Evolutionary conservation across 2,113 vertebrate species (phyloP).

Genomic region (Centropus unirufus): DNA sequence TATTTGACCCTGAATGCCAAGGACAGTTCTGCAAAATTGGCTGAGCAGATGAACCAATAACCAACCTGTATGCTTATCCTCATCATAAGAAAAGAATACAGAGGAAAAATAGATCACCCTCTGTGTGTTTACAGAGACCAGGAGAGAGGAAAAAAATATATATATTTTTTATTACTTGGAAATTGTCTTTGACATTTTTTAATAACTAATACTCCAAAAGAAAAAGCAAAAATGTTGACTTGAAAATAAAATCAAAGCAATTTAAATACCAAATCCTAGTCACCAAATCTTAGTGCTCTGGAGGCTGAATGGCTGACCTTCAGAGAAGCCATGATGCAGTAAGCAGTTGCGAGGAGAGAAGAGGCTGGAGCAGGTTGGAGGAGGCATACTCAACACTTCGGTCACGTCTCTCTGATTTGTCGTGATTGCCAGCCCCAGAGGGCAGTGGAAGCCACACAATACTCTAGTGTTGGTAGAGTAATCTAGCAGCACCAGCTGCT

Average conservation of each 20-base stretch:
- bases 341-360: neutral
- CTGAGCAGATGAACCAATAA: conserved; percentile 41
- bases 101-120: neutral
- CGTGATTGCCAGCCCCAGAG: neutral
- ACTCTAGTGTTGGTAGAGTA: too few relatives aligned
- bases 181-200: neutral
- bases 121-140: neutral
- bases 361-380: neutral
- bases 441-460: neutral
- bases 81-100: neutral
- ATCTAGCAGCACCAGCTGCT: neutral
- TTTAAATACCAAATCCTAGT: neutral
- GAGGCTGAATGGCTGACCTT: neutral
- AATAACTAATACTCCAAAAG: neutral
- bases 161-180: neutral
- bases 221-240: neutral
- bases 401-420: accelerated
- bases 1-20: conserved; percentile 30
- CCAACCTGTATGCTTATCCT: neutral
- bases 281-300: neutral
- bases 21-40: conserved; percentile 45
- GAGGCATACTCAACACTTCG: neutral
- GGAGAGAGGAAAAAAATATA: neutral
- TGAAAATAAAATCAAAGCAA: conserved; percentile 6
- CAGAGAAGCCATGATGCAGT: neutral